Base-by-base conservation (phyloP, 1,140 invertebrate species). In the Aphis gossypii region DNA sequence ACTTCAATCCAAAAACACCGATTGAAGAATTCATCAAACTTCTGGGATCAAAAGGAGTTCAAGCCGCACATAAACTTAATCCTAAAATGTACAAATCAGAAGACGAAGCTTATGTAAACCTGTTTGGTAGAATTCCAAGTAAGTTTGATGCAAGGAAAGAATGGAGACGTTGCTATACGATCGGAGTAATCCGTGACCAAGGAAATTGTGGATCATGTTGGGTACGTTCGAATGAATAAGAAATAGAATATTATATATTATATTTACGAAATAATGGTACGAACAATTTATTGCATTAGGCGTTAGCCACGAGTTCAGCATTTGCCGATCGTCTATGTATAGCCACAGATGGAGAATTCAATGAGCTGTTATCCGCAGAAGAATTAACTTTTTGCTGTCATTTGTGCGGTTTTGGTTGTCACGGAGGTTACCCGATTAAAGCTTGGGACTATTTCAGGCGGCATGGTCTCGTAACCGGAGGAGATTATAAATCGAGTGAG, bases 141-240 rank as follows among this genome's bases (percentile, higher is more conserved):
- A 95, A 96, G 94, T 99, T 99, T 95, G 98, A 99, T 95, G 95
- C 98, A 0, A 95, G 98, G 68, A 95, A 96, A 93, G 95, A 98
- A 93, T 99, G 98, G 98, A 96, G 97, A 0, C 95, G 98, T 94
- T 99, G 98, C 94, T 97, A 97, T 2, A 97, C 97, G 1, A 96
- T 98, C 94, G 95, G 96, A 8, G 2, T 21, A n/a, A 38, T 98
- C 44, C 95, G 97, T 94, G 97, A 98, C 96, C 97, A 98, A 95
- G 97, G 96, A 20, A 96, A 96, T 25, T 97, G 96, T 95, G 97
- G 97, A 48, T 97, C 97, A 38, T 93, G 92, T 84, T 94, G 94
- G 94, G 94, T 94, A 94, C 35, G 76, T 56, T 4, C 20, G 60
- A 76, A n/a, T 18, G 38, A 30, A n/a, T 7, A 11, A 30, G 14